Evolutionary conservation across 2,888 invertebrate genomes (phyloP), one percentile per base, ranked within the genome.

Genomic region (Tinea trinotella): DNA sequence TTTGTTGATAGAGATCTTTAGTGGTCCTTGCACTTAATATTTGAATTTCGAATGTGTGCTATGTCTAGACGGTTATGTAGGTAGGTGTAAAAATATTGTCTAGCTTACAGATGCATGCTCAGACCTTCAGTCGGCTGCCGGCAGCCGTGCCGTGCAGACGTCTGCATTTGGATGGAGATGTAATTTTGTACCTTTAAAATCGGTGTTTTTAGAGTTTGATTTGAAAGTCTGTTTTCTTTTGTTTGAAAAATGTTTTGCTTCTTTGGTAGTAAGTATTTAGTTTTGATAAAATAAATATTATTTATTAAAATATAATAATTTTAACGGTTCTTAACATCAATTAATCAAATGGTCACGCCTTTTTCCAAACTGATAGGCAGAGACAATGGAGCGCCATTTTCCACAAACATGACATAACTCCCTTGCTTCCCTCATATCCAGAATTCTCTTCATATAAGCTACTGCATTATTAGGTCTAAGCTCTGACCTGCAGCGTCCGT

Each of bases 221-320:
- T 22, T 7, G 22, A 22, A 5, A 5, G 3, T 22, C 7, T 7
- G 7, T 22, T 22, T 5, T 22, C n/a, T 30, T 30, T 10, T 40
- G 12, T 17, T 40, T 3, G 10, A 48, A 62, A 52, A 57, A 70
- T 76, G 75, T 75, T 76, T 59, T 76, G 76, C 59, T 57, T 76
- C 3, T 74, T 76, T 59, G 64, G 73, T 54, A 60, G 76, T 76
- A 64, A 76, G 76, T 76, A 71, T 63, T 46, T n/a, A n/a, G n/a
- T n/a, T n/a, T n/a, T n/a, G n/a, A n/a, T n/a, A n/a, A n/a, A n/a
- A n/a, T 40, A 5, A 30, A 7, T 30, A 30, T 7, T 30, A 10
- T 10, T 36, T 17, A n/a, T 17, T 40, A 15, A 40, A 40, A 5
- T 40, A 3, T 40, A 17, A 40, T 17, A 40, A 30, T 7, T 4